A percentile compares a stretch with the other conserved stretches of the same genome.
Conservation (phyloP, 2,888 invertebrate species). For the Epistrophella euchroma region DNA sequence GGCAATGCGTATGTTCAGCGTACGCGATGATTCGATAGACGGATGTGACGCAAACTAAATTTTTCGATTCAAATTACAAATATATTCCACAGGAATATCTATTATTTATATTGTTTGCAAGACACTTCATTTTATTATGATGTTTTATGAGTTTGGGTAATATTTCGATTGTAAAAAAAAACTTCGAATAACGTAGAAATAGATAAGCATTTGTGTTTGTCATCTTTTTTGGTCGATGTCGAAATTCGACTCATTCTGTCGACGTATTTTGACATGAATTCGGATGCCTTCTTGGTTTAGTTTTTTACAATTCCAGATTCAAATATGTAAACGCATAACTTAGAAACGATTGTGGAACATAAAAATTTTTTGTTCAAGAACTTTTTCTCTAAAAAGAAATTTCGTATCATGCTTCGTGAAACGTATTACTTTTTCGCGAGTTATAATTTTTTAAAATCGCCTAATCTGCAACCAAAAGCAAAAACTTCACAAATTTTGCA, state of each 20-base stretch:
- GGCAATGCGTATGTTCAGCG: not conserved
- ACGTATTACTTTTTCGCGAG: not conserved
- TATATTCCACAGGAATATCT: not conserved
- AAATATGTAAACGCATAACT: not conserved
- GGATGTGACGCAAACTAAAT: constrained; percentile 58
- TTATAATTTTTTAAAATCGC: not conserved
- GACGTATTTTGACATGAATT: too few relatives aligned
- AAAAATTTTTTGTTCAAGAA: not conserved
- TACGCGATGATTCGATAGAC: not conserved
- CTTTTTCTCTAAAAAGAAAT: not conserved
- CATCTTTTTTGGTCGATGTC: too few relatives aligned
- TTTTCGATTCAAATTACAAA: not conserved
- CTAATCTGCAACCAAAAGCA: too few relatives aligned
- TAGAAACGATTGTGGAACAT: not conserved
- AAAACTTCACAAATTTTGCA: too few relatives aligned
- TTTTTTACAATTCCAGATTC: too few relatives aligned
- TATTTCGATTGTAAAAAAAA: constrained; percentile 2
- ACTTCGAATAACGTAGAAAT: not conserved
- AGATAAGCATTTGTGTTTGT: not conserved
- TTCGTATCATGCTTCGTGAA: not conserved
- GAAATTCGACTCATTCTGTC: too few relatives aligned
- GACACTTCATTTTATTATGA: not conserved
- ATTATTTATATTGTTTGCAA: not conserved
- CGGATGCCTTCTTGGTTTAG: too few relatives aligned
- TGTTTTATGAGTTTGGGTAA: not conserved